Evolutionary conservation across 30 jellyfish, hydroid and myxozoan species (phyloP), one percentile per base, ranked within the genome.

Genomic region (Catostylus mosaicus): DNA sequence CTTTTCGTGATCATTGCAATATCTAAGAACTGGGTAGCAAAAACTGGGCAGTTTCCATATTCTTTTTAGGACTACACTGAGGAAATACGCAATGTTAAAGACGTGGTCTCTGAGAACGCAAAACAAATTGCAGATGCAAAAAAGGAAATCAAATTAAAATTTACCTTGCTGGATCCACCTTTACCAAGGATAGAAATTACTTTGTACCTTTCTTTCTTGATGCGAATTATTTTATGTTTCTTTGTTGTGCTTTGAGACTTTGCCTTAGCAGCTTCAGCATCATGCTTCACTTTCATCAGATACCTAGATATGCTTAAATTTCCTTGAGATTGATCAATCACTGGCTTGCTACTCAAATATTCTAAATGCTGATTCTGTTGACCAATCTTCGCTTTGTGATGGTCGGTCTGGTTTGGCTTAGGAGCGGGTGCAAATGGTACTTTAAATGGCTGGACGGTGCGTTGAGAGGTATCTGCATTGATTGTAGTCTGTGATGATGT

Each of bases 111-210:
- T n/a, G n/a, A n/a, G n/a, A n/a, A n/a, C n/a, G n/a, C n/a, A n/a
- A n/a, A n/a, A n/a, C n/a, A n/a, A n/a, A n/a, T n/a, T n/a, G n/a
- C n/a, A n/a, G n/a, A n/a, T n/a, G n/a, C n/a, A n/a, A n/a, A n/a
- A n/a, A n/a, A n/a, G n/a, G n/a, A n/a, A n/a, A n/a, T n/a, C n/a
- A n/a, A 40, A 14, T 5, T 14, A 29, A 6, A 38, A 3, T 59
- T 37, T 37, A 83, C 93, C 92, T 90, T 90, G 80, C 96, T 47
- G 27, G 96, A 90, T 30, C 97, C 97, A 30, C 97, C 97, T 84
- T 73, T 90, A 45, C 96, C 97, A 24, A 90, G 90, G 32, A 54
- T 34, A 2, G 88, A 61, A 10, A 90, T 24, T 1, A 67, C 88
- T 67, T 38, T 56, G 87, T 90, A 90, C 73, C 78, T 52, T 48